Conservation (phyloP, 2,888 invertebrate species). For the Melinopterus prodromus region DNA sequence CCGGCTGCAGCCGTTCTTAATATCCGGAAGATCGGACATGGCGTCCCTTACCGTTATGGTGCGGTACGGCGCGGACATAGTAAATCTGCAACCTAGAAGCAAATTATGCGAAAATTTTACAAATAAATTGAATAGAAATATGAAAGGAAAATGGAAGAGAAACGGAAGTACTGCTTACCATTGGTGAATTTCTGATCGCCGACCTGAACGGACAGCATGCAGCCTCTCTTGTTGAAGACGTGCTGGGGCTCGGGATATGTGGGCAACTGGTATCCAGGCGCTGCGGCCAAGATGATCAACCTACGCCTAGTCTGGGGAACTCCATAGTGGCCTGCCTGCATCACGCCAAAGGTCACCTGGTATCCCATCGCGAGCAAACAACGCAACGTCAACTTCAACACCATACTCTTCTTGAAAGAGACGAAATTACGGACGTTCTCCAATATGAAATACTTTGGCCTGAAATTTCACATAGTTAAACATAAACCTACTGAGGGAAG, state of each 20-base stretch:
- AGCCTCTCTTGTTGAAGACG: slow-evolving; percentile 75
- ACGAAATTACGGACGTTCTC: slow-evolving; percentile 90
- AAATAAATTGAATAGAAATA: too few species aligned
- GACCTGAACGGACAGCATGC: slow-evolving; percentile 68
- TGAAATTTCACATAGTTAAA: slow-evolving; percentile 37
- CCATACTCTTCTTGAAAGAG: slow-evolving; percentile 81
- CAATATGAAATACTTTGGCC: slow-evolving; percentile 80
- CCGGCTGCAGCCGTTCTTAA: slow-evolving; percentile 74
- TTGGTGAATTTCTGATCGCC: slow-evolving; percentile 63
- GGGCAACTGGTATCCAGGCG: slow-evolving; percentile 79
- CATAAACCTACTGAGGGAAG: not conserved
- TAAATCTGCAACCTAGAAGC: slow-evolving; percentile 64
- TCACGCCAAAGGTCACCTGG: slow-evolving; percentile 85
- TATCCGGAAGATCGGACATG: slow-evolving; percentile 81
- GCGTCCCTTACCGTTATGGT: slow-evolving; percentile 82
- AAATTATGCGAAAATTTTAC: not conserved
- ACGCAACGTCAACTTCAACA: slow-evolving; percentile 79
- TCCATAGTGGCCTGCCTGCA: slow-evolving; percentile 88
- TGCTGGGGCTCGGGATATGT: slow-evolving; percentile 81
- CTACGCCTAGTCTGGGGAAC: slow-evolving; percentile 83
- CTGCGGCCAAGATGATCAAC: slow-evolving; percentile 79
- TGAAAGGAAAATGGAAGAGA: too few species aligned
- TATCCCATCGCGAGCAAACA: slow-evolving; percentile 86
- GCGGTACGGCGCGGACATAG: slow-evolving; percentile 76
- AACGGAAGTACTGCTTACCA: slow-evolving; percentile 42